phyloP scores from a whole-genome alignment of 1,140 invertebrate genomes.

The Bombus haemorrhoidalis region DNA sequence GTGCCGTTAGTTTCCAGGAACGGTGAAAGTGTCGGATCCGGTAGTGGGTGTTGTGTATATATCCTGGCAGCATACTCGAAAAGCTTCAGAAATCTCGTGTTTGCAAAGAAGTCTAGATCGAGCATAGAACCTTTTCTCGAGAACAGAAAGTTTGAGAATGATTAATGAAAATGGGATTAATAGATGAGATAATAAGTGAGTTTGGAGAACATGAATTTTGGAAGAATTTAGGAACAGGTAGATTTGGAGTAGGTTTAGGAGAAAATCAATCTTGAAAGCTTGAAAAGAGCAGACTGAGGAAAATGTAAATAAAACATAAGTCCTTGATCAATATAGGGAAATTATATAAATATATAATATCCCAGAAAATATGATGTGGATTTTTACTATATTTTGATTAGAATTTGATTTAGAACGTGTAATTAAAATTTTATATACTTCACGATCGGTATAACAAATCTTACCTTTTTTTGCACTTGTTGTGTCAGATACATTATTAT shows the following conservation, averaged over 20 bases:
- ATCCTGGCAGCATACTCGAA: neutral
- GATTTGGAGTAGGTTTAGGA: neutral
- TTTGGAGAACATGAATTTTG: neutral
- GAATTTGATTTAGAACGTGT: neutral
- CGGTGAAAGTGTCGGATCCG: constrained; percentile 57
- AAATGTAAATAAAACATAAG: too few relatives aligned
- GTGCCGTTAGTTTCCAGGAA: constrained; percentile 11
- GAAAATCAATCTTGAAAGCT: neutral
- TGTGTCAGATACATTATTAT: neutral
- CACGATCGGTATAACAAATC: neutral
- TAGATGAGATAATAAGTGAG: neutral
- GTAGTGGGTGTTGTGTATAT: constrained; percentile 31
- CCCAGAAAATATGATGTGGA: neutral
- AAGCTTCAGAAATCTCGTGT: neutral
- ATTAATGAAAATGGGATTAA: neutral
- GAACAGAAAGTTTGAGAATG: neutral
- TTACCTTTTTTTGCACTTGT: neutral
- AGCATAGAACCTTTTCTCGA: neutral
- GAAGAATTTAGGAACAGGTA: neutral
- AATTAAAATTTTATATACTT: neutral
- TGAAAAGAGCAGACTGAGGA: too few relatives aligned
- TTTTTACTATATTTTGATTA: neutral
- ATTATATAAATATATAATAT: too few relatives aligned
- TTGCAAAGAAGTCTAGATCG: too few relatives aligned
- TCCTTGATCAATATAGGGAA: too few relatives aligned